A percentile compares a stretch with the other conserved stretches of the same genome.
These are phyloP conservation scores for Alaudala cheleensis DNA, from an alignment of 2,113 vertebrate species.

Conservation along the genomic window DNA sequence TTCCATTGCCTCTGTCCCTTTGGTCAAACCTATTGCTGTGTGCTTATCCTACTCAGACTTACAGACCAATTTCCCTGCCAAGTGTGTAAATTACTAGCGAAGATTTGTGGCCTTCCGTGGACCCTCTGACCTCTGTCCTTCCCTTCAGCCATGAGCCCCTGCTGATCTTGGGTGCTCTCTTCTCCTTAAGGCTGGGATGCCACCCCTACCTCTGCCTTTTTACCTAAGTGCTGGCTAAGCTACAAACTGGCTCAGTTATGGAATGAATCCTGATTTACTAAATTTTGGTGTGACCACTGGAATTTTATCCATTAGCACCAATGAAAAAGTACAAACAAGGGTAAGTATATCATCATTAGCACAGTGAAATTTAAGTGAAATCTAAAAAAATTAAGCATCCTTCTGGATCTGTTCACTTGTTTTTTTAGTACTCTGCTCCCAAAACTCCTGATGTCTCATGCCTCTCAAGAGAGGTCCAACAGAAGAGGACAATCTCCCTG, in stretches of 20 bases:
- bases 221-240: background rate
- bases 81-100: accelerated
- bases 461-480: background rate
- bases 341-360: background rate
- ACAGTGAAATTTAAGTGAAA: background rate
- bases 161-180: background rate
- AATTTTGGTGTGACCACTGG: background rate
- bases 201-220: background rate
- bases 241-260: background rate
- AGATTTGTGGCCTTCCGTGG: too few species aligned
- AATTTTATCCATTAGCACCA: background rate
- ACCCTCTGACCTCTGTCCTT: accelerated
- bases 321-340: background rate
- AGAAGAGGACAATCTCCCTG: background rate
- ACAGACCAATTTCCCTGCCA: background rate
- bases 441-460: background rate
- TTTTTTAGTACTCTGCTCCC: background rate
- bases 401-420: background rate
- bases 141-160: background rate
- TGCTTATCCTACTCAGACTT: background rate
- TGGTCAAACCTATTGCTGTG: background rate
- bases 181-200: background rate
- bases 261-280: background rate
- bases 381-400: background rate
- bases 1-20: too few species aligned